phyloP scores from a whole-genome alignment of 2,888 invertebrate species.

The Dyspetes luteomarginatus region DNA sequence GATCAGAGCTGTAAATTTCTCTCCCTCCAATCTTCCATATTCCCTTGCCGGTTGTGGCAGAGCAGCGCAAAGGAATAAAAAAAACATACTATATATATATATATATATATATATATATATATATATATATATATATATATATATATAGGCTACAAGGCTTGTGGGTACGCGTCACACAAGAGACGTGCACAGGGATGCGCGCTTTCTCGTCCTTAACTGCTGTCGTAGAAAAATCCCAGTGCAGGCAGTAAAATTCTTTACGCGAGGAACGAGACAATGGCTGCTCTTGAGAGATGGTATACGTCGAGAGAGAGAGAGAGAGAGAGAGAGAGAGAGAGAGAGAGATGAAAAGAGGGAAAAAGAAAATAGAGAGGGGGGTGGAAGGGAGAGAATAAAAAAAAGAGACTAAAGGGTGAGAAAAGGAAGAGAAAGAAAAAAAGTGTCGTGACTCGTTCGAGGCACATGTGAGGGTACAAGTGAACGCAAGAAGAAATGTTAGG shows the following conservation, averaged over 20 bases:
- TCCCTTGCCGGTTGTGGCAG: slow-evolving; percentile 15
- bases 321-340: slow-evolving; percentile 18
- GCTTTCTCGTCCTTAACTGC: slow-evolving; percentile 55
- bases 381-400: not conserved
- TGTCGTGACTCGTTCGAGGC: slow-evolving; percentile 41
- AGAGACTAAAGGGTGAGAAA: not conserved
- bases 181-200: slow-evolving; percentile 39
- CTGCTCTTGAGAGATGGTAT: slow-evolving; percentile 63
- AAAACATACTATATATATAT: slow-evolving; percentile 48
- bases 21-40: not conserved
- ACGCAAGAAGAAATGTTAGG: slow-evolving; percentile 54
- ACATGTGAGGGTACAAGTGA: slow-evolving; percentile 23
- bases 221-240: slow-evolving; percentile 62
- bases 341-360: not conserved
- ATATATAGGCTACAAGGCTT: slow-evolving; percentile 51
- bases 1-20: not conserved
- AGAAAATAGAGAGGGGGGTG: not conserved
- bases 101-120: slow-evolving; percentile 47
- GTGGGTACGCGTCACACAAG: slow-evolving; percentile 51
- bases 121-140: slow-evolving; percentile 46
- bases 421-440: slow-evolving; percentile 1
- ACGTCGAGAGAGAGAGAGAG: slow-evolving; percentile 38
- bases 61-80: not conserved
- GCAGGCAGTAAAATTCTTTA: slow-evolving; percentile 66
- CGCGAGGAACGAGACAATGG: slow-evolving; percentile 62